Evolutionary conservation across 1,140 invertebrate genomes (phyloP).

Genomic region (Zaprionus kolodkinae): DNA sequence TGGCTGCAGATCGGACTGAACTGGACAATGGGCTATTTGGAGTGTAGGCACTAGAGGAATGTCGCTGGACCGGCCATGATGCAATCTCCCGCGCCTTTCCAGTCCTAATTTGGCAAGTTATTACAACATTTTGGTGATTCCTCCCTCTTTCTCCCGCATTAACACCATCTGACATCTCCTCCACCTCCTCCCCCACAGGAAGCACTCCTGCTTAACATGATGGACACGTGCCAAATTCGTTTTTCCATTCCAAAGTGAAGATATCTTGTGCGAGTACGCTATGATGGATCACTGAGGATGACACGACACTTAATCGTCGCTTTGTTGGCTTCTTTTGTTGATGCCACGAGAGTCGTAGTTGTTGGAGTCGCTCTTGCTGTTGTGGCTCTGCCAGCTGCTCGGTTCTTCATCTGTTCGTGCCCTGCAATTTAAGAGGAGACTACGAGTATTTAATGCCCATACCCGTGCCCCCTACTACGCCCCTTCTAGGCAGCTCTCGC

Average conservation of each 20-base stretch:
- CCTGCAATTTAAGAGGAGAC: conserved; percentile 72
- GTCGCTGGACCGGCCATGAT: conserved; percentile 38
- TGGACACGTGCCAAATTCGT: conserved; percentile 78
- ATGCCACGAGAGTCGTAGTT: conserved; percentile 1
- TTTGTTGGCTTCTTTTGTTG: conserved; percentile 56
- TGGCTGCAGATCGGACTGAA: conserved; percentile 12
- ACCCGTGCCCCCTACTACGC: conserved; percentile 18
- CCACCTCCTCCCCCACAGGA: conserved; percentile 49
- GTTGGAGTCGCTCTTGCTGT: conserved; percentile 11
- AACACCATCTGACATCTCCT: conserved; percentile 56
- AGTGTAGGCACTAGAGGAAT: conserved; percentile 20
- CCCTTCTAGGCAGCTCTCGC: background rate
- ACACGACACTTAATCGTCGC: conserved; percentile 75
- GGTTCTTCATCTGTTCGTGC: conserved; percentile 35
- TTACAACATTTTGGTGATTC: conserved; percentile 57
- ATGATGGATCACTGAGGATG: conserved; percentile 77
- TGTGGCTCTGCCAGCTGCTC: conserved; percentile 36
- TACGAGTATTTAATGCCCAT: conserved; percentile 66
- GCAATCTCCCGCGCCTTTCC: conserved; percentile 44
- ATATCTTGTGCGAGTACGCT: conserved; percentile 52
- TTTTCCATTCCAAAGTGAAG: conserved; percentile 38
- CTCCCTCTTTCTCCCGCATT: conserved; percentile 37
- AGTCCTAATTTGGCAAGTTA: conserved; percentile 67
- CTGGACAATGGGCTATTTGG: conserved; percentile 70
- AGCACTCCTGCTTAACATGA: conserved; percentile 53